Conservation (phyloP, 2,113 vertebrate species). For the Steatornis caripensis region DNA sequence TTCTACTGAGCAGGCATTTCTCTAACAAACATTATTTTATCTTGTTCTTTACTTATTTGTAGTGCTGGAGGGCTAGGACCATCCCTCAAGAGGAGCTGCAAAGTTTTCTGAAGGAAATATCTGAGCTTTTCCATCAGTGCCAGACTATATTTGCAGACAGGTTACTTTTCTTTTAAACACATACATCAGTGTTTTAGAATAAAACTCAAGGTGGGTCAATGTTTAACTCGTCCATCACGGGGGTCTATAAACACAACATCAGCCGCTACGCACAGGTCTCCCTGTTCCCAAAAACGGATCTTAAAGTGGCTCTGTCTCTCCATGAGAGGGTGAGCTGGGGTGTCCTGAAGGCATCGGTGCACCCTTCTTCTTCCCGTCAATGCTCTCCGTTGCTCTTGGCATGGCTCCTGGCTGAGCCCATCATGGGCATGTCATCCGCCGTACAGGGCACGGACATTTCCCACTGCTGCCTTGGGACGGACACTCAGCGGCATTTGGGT, state of each 20-base stretch:
- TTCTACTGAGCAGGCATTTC: slow-evolving; percentile 41
- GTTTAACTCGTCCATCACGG: neutral
- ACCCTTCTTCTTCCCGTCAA: neutral
- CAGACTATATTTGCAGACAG: neutral
- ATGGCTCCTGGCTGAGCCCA: neutral
- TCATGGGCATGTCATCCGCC: fast-evolving
- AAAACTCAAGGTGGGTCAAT: slow-evolving; percentile 32
- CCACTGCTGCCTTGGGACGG: neutral
- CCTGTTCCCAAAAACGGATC: neutral
- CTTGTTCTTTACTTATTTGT: slow-evolving; percentile 42
- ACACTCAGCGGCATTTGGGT: neutral
- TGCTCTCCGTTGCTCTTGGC: neutral
- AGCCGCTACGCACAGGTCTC: neutral
- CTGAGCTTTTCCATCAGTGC: neutral
- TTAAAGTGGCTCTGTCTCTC: neutral
- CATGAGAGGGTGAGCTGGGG: neutral
- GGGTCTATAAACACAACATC: neutral
- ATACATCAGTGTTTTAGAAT: neutral
- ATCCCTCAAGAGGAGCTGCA: neutral
- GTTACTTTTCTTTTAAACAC: neutral
- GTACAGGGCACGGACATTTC: fast-evolving
- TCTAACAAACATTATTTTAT: slow-evolving; percentile 24
- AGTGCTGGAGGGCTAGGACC: slow-evolving; percentile 15
- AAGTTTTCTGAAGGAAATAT: slow-evolving; percentile 1
- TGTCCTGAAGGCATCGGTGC: neutral